Percentiles rank a stretch among this genome's conserved stretches.
phyloP scores from a whole-genome alignment of 2,797 vertebrate genomes.

The Falco cherrug region DNA sequence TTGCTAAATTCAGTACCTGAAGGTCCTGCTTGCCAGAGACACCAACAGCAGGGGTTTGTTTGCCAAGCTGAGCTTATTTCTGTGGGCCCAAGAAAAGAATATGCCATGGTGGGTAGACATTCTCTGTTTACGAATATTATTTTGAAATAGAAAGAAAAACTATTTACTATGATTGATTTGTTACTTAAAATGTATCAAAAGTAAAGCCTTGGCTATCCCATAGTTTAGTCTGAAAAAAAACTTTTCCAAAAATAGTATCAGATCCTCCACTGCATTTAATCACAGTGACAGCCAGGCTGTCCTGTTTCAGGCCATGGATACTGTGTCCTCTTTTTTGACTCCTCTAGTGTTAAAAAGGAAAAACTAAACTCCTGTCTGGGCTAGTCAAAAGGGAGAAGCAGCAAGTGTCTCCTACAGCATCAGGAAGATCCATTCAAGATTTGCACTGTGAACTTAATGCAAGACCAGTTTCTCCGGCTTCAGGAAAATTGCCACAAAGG shows the following conservation, averaged over 20 bases:
- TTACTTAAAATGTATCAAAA: not conserved
- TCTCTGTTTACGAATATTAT: not conserved
- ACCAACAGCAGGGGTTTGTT: not conserved
- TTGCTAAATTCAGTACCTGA: not conserved
- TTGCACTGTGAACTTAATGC: not conserved
- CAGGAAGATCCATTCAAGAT: not conserved
- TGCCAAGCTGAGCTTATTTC: not conserved
- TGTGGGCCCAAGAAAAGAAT: not conserved
- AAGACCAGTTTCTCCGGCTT: not conserved
- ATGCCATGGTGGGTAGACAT: not conserved
- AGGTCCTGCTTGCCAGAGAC: not conserved
- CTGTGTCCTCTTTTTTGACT: not conserved
- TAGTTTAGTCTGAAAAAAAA: not conserved
- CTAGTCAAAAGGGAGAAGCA: not conserved
- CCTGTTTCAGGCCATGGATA: not conserved
- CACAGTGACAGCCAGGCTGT: not conserved
- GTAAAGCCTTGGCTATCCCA: not conserved
- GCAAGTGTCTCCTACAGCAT: not conserved
- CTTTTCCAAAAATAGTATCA: not conserved
- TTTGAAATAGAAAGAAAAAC: not conserved
- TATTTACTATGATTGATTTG: not conserved
- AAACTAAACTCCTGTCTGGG: not conserved
- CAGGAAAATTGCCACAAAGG: not conserved
- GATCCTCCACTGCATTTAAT: not conserved
- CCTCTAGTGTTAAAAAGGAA: not conserved